Percentiles rank a stretch among this genome's conserved stretches.
Evolutionary conservation across 1,140 invertebrate species (phyloP).

Genomic region (Drosophila insularis): DNA sequence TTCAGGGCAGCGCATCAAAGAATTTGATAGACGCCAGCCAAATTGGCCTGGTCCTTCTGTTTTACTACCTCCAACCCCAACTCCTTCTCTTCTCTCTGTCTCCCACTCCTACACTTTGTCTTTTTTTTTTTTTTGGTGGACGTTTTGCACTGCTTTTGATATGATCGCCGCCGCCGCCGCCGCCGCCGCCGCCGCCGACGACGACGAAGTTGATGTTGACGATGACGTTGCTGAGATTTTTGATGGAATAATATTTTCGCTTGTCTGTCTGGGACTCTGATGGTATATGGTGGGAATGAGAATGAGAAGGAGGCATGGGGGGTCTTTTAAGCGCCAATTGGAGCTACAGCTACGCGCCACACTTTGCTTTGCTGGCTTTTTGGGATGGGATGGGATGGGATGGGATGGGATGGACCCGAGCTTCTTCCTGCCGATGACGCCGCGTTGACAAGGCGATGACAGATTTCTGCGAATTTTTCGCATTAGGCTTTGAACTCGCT

Average conservation of each 20-base stretch:
- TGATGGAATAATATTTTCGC: conserved; percentile 72
- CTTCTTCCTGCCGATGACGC: conserved; percentile 66
- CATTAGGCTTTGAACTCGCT: conserved; percentile 79
- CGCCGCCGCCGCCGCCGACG: conserved; percentile 31
- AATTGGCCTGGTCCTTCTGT: conserved; percentile 21
- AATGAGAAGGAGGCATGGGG: conserved; percentile 1
- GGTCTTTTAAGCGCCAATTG: conserved; percentile 67
- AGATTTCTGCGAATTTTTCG: conserved; percentile 80
- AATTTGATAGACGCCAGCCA: conserved; percentile 58
- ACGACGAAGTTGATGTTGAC: conserved; percentile 25
- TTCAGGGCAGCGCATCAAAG: conserved; percentile 8
- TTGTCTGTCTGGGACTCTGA: conserved; percentile 40
- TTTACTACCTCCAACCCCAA: not conserved
- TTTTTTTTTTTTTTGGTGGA: conserved; percentile 60
- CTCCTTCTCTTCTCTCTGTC: not conserved
- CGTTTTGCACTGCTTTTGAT: conserved; percentile 75
- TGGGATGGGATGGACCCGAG: conserved; percentile 9
- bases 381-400: not conserved
- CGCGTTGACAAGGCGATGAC: conserved; percentile 79
- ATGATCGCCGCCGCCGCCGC: conserved; percentile 64
- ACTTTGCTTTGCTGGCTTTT: conserved; percentile 42
- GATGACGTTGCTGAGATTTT: conserved; percentile 64
- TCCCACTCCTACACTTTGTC: conserved; percentile 41
- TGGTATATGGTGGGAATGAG: conserved; percentile 13
- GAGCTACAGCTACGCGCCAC: conserved; percentile 44